Conservation (phyloP, 1,140 invertebrate species). For the Caenorhabditis tropicalis region DNA sequence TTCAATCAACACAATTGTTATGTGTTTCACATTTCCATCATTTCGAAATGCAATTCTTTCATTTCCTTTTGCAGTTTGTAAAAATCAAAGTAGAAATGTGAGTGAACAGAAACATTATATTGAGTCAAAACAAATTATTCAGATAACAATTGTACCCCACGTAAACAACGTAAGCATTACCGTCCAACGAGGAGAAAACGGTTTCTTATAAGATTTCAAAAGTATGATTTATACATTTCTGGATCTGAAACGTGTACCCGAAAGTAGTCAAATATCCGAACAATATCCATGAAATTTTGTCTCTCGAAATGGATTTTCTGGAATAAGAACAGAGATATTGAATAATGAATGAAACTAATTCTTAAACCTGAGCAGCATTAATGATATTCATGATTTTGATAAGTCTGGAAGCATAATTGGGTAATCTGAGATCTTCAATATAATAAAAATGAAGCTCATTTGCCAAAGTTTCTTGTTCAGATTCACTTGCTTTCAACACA, state of each 20-base stretch:
- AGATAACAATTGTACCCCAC: slow-evolving; percentile 15
- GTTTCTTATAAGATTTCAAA: background rate
- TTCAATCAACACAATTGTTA: background rate
- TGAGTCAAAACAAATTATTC: background rate
- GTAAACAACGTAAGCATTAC: background rate
- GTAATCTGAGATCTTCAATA: background rate
- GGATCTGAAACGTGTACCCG: slow-evolving; percentile 29
- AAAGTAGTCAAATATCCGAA: slow-evolving; percentile 10
- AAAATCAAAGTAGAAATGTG: slow-evolving; percentile 8
- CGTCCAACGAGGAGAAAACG: background rate
- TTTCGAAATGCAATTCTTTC: background rate
- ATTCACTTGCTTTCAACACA: slow-evolving; percentile 21
- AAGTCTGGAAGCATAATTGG: slow-evolving; percentile 28
- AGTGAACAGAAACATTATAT: background rate
- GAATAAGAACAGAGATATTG: background rate
- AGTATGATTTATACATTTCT: slow-evolving; percentile 21
- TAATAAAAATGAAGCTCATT: slow-evolving; percentile 24
- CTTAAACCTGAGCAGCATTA: background rate
- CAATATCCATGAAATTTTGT: slow-evolving; percentile 18
- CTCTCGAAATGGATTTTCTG: slow-evolving; percentile 31
- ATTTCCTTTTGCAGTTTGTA: background rate
- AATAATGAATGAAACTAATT: background rate
- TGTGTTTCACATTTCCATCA: slow-evolving; percentile 3
- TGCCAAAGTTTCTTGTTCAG: background rate
- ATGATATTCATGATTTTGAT: slow-evolving; percentile 34